Conservation (phyloP, 2,113 vertebrate species). For the Gila orcuttii region DNA sequence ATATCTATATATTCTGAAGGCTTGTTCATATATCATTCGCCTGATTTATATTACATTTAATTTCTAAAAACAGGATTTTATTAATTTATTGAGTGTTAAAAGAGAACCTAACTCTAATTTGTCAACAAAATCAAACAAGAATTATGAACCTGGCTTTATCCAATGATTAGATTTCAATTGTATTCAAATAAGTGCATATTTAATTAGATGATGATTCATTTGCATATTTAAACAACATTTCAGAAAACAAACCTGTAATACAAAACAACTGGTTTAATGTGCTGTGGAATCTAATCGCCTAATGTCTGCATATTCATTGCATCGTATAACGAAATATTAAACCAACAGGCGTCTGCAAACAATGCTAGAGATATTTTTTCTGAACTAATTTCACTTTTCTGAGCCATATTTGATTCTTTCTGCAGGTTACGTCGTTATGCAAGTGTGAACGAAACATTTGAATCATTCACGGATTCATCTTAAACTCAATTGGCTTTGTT, state of each 20-base stretch:
- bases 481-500: not conserved
- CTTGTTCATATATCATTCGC: not conserved
- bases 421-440: too few species aligned
- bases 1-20: not conserved
- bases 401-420: too few species aligned
- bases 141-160: not conserved
- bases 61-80: not conserved
- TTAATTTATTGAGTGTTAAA: too few species aligned
- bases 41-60: not conserved
- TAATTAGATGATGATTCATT: not conserved
- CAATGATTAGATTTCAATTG: not conserved
- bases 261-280: too few species aligned
- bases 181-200: not conserved
- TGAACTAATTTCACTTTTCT: too few species aligned
- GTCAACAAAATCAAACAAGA: not conserved
- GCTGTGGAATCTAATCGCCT: not conserved
- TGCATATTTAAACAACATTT: not conserved
- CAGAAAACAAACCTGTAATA: not conserved
- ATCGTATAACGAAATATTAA: not conserved
- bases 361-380: not conserved
- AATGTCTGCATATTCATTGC: not conserved
- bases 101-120: too few species aligned
- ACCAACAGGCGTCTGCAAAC: not conserved
- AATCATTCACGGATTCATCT: not conserved
- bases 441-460: not conserved